Base-by-base conservation (phyloP, 2,113 vertebrate species). In the Gallinago undulata region DNA sequence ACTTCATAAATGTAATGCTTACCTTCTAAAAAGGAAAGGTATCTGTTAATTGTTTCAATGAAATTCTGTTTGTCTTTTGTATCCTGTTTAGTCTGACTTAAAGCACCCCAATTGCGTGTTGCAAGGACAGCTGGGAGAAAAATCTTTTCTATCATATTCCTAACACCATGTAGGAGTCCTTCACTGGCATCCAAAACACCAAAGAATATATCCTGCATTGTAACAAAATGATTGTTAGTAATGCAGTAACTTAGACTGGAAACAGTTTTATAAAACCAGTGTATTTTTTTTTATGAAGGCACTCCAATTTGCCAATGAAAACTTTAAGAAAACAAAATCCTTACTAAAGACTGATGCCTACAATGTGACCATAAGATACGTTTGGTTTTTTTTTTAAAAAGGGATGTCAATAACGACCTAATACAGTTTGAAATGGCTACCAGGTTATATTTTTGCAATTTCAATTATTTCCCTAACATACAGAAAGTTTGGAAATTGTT, bases 1-100 rank as follows among this genome's bases (percentile, higher is more conserved):
- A 11, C n/a, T 84, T 93, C 64, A 25, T 66, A 79, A 96, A 78
- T 66, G 41, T 68, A 84, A 85, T 70, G 79, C 97, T 98, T 98
- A 98, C 98, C 98, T 95, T 98, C 97, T 95, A 99, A 97, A 95
- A 98, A 98, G 30, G 94, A 95, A 87, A 98, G 74, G 56, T 95
- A 98, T 93, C 95, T 97, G 24, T 96, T 97, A 69, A 99, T 87
- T 25, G 90, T 97, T 95, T 98, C 97, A 87, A 95, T 87, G 33
- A 98, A 99, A 83, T 97, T 89, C 39, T 97, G 89, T 93, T 98
- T 98, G 68, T 97, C 92, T 80, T 97, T 97, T 69, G 90, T 97
- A 94, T 98, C 98, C 50, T 98, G 95, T 81, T 96, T 97, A 16
- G 96, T 97, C n/a, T 98, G 97, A 84, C 97, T 97, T 87, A 99